Conservation (phyloP, 2,888 invertebrate species). For the Drosophila pseudotalamancana region DNA sequence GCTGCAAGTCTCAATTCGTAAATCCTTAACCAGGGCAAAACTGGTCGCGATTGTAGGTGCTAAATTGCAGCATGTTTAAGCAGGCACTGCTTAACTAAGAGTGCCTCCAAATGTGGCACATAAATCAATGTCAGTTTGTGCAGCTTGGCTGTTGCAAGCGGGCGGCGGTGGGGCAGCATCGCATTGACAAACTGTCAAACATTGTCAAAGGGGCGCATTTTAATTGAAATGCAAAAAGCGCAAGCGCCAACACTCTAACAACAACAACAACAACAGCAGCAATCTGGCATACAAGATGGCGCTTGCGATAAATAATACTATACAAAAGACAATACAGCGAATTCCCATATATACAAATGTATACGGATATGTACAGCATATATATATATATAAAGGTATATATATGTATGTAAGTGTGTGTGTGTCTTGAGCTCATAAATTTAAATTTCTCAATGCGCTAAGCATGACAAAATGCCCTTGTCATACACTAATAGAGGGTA, state of each 20-base stretch:
- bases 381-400: not conserved
- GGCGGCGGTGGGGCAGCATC: constrained; percentile 13
- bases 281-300: constrained; percentile 65
- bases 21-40: constrained; percentile 7
- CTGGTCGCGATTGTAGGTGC: constrained; percentile 39
- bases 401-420: not conserved
- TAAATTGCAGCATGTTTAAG: constrained; percentile 35
- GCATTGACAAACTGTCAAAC: constrained; percentile 78
- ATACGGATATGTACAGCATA: not conserved
- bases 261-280: constrained; percentile 25
- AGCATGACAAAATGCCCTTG: constrained; percentile 66
- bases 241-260: constrained; percentile 72
- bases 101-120: constrained; percentile 43
- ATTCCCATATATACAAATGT: constrained; percentile 21
- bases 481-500: not conserved
- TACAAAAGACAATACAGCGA: constrained; percentile 51
- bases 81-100: constrained; percentile 40
- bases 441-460: constrained; percentile 65
- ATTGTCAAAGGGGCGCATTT: constrained; percentile 71
- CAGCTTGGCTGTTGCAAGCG: not conserved
- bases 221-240: constrained; percentile 81
- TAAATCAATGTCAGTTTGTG: constrained; percentile 62
- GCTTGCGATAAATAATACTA: constrained; percentile 64
- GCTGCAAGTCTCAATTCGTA: constrained; percentile 26
- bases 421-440: constrained; percentile 50